Base-by-base conservation (phyloP, 2,888 invertebrate species). In the Neoscelio sp. region DNA sequence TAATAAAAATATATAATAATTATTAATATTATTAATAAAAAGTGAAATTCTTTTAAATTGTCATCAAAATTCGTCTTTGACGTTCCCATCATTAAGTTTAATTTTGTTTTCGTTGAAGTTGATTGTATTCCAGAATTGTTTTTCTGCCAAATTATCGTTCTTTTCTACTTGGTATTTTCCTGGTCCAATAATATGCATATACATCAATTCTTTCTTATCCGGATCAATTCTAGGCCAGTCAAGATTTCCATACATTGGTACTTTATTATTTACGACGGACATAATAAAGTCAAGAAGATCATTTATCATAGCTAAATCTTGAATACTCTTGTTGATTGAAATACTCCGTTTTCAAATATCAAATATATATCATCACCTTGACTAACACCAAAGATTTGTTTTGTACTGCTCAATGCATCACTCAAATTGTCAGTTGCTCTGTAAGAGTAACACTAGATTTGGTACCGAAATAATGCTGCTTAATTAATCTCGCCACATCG, bases 331-430 rank as follows among this genome's bases (percentile, higher is more conserved):
- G 90, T 87, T 4, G 90, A 87, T 79, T 91, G 86, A 30, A 89
- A 82, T 33, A 84, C 83, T 4, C 64, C 65, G 5, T 86, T 87
- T 15, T 91, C 91, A 82, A 93, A 90, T n/a, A 94, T 86, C 48
- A 92, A 91, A 18, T 92, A 83, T 1, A 93, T 89, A 82, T 95
- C 94, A 81, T 94, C 94, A 0, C 92, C 94, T 86, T 94, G 94
- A 81, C 93, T 91, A 13, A 92, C 93, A 84, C 94, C 94, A 80
- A 92, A 93, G 82, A 94, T 91, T 6, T 92, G 91, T 0, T 90
- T 89, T 6, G 92, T 92, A 0, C 88, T 83, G 0, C 93, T 91
- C 86, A 93, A 90, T 5, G 89, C n/a, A 54, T 93, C 91, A 1
- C 93, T 93, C 8, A 93, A 86, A 83, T 95, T 95, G 65, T 88